Evolutionary conservation across 2,113 vertebrate species (phyloP).

Genomic region (Anhinga rufa): DNA sequence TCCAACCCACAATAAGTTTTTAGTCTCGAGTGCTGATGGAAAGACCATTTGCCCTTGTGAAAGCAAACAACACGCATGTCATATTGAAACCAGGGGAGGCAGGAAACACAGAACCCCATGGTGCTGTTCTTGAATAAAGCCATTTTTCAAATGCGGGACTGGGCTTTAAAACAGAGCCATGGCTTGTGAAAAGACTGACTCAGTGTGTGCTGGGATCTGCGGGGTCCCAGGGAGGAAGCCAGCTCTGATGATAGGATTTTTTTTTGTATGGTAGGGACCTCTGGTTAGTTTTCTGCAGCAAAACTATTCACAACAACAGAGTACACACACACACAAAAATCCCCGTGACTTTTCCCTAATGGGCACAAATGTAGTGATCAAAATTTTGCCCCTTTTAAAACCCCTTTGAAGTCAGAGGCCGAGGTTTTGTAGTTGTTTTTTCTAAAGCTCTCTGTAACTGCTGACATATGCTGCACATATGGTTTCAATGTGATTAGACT

Average conservation of each 20-base stretch:
- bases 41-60: not conserved
- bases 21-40: not conserved
- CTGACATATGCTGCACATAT: constrained; percentile 51
- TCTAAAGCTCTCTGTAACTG: constrained; percentile 10
- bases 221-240: not conserved
- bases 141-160: not conserved
- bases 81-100: not conserved
- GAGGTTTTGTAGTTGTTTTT: constrained; percentile 28
- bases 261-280: not conserved
- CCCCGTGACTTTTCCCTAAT: not conserved
- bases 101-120: not conserved
- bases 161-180: not conserved
- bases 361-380: not conserved
- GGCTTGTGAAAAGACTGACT: not conserved
- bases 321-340: not conserved
- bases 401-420: not conserved
- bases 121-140: not conserved
- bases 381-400: not conserved
- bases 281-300: not conserved
- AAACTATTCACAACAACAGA: not conserved
- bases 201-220: not conserved
- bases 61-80: not conserved
- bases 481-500: constrained; percentile 47
- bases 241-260: not conserved
- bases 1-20: not conserved